A percentile compares a stretch with the other conserved stretches of the same genome.
Conservation (phyloP, 2,888 invertebrate genomes). For the Andrena haemorrhoa region DNA sequence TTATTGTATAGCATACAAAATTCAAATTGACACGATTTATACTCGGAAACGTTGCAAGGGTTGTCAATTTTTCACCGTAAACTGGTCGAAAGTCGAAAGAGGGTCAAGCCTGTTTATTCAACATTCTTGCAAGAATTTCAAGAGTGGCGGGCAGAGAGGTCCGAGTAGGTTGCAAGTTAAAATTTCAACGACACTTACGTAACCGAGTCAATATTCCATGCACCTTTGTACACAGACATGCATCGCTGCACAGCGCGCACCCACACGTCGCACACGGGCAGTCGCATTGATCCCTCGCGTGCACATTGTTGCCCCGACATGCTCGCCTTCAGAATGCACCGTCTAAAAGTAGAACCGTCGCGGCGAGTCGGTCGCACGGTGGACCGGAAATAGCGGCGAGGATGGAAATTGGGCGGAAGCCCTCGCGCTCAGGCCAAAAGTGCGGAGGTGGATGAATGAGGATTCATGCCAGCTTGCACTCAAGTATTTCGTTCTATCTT, state of each 20-base stretch:
- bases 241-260: neutral
- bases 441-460: neutral
- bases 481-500: no score
- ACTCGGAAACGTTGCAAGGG: no score
- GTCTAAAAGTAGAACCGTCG: slow-evolving; percentile 35
- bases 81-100: neutral
- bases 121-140: no score
- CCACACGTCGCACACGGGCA: neutral
- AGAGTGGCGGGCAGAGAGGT: neutral
- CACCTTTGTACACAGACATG: slow-evolving; percentile 12
- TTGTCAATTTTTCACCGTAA: no score
- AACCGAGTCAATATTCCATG: slow-evolving; percentile 38
- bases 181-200: slow-evolving; percentile 15
- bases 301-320: slow-evolving; percentile 25
- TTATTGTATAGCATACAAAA: no score
- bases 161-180: neutral
- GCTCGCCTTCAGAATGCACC: slow-evolving; percentile 26
- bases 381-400: slow-evolving; percentile 39
- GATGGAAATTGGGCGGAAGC: neutral
- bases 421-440: neutral
- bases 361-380: neutral
- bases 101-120: neutral
- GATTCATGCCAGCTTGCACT: no score
- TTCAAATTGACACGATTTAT: no score
- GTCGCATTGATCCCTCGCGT: slow-evolving; percentile 51